Percentiles rank a stretch among this genome's conserved stretches.
These are phyloP conservation scores for Priocnemis perturbator DNA, from an alignment of 2,888 invertebrate species.

Conservation along the genomic window DNA sequence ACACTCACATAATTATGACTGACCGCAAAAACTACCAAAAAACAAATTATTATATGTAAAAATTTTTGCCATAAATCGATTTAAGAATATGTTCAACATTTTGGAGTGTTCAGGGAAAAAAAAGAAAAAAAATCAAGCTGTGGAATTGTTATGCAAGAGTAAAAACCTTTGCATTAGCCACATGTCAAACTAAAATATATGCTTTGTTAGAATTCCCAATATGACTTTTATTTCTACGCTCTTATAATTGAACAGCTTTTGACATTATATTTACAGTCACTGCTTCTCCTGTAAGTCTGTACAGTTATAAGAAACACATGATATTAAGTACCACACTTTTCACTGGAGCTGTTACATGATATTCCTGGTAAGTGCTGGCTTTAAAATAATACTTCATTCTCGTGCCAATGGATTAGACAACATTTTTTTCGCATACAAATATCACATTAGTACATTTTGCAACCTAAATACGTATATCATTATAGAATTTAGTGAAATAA, in stretches of 20 bases:
- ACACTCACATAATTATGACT: constrained; percentile 42
- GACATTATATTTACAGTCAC: constrained; percentile 7
- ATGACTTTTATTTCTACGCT: constrained; percentile 13
- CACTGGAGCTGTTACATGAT: too few species aligned
- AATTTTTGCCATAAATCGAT: constrained; percentile 27
- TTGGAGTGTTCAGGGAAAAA: constrained; percentile 40
- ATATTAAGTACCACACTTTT: constrained; percentile 1
- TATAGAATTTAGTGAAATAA: too few species aligned
- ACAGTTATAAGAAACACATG: too few species aligned
- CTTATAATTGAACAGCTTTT: constrained; percentile 9
- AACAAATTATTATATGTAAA: constrained; percentile 36
- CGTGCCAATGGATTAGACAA: too few species aligned
- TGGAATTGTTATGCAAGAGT: constrained; percentile 59
- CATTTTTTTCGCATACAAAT: too few species aligned
- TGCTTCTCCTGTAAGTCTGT: too few species aligned
- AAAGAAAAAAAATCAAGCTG: constrained; percentile 36
- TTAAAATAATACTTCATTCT: too few species aligned
- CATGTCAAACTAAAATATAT: constrained; percentile 62
- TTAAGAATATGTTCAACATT: constrained; percentile 45
- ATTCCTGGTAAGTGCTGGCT: too few species aligned
- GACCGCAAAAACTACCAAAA: constrained; percentile 31
- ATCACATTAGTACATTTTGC: too few species aligned
- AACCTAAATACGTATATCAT: too few species aligned
- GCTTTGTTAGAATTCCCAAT: constrained; percentile 67
- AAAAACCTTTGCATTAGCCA: constrained; percentile 54